These are phyloP conservation scores for Drosophila subpulchrella DNA, from an alignment of 1,140 invertebrate genomes.

Conservation along the genomic window DNA sequence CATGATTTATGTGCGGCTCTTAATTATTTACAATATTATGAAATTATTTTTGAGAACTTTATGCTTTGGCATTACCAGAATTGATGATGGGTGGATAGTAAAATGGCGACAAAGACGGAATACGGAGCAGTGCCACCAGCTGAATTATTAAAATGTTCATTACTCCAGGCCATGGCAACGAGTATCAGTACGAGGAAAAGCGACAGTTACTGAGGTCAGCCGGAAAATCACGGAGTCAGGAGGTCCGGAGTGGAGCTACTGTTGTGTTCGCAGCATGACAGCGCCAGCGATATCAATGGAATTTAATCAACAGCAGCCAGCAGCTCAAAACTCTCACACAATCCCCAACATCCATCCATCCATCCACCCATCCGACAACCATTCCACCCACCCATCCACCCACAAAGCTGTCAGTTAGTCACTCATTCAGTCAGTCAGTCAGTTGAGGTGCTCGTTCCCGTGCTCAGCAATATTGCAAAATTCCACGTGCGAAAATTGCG, in stretches of 20 bases:
- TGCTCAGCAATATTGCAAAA: constrained; percentile 73
- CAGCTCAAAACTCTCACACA: constrained; percentile 22
- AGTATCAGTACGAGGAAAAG: constrained; percentile 5
- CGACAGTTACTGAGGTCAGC: constrained; percentile 58
- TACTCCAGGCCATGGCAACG: constrained; percentile 47
- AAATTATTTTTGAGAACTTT: constrained; percentile 64
- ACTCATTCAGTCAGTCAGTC: constrained; percentile 9
- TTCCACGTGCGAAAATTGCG: constrained; percentile 81
- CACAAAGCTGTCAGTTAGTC: constrained; percentile 27
- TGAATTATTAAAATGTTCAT: constrained; percentile 80
- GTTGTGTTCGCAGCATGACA: constrained; percentile 50
- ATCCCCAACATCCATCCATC: background rate
- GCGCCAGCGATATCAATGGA: constrained; percentile 67
- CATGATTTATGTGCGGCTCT: constrained; percentile 56
- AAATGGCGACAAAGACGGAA: constrained; percentile 25
- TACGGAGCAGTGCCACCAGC: constrained; percentile 3
- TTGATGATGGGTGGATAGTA: constrained; percentile 43
- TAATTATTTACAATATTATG: constrained; percentile 75
- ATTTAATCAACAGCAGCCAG: constrained; percentile 75
- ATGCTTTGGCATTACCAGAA: constrained; percentile 54
- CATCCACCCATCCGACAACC: background rate
- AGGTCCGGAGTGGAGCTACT: constrained; percentile 16
- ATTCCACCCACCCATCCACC: background rate
- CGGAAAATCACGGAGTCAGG: constrained; percentile 68
- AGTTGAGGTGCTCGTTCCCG: constrained; percentile 19